Evolutionary conservation across 2,888 invertebrate genomes (phyloP).

Genomic region (Melieria crassipennis): DNA sequence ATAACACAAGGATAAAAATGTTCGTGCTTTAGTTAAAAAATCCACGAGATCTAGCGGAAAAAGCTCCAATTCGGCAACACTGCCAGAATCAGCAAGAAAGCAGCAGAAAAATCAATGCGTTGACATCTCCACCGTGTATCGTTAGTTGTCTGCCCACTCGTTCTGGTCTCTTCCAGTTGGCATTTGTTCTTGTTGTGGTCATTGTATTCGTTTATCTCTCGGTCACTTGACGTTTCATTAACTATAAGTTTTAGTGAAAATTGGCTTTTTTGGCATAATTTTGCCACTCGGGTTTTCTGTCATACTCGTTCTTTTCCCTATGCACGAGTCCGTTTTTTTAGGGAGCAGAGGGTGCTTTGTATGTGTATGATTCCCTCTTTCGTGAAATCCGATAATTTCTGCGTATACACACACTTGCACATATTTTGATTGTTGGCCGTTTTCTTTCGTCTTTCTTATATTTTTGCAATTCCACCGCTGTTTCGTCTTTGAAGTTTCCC

Average conservation of each 20-base stretch:
- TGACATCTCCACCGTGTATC: slow-evolving; percentile 20
- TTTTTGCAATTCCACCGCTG: not conserved
- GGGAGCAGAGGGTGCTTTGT: not conserved
- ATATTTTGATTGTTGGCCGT: not conserved
- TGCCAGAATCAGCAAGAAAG: not conserved
- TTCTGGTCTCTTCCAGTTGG: slow-evolving; percentile 2
- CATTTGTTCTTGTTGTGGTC: slow-evolving; percentile 11
- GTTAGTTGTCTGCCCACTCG: not conserved
- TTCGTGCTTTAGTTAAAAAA: too few species aligned
- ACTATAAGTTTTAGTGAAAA: not conserved
- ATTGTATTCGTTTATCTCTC: not conserved
- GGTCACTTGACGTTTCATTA: not conserved
- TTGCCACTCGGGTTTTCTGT: not conserved
- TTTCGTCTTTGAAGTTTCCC: not conserved
- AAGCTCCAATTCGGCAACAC: too few species aligned
- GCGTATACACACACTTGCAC: slow-evolving; percentile 23
- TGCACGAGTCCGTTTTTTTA: not conserved
- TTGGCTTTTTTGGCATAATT: not conserved
- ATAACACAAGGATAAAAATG: too few species aligned
- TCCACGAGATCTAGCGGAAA: too few species aligned
- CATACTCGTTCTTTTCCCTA: not conserved
- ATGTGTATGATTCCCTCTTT: slow-evolving; percentile 8
- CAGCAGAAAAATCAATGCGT: slow-evolving; percentile 40
- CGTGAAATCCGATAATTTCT: slow-evolving; percentile 31
- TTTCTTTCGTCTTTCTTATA: not conserved